Evolutionary conservation across 2,888 invertebrate species (phyloP), one percentile per base, ranked within the genome.

Genomic region (Macrosiphum euphorbiae): DNA sequence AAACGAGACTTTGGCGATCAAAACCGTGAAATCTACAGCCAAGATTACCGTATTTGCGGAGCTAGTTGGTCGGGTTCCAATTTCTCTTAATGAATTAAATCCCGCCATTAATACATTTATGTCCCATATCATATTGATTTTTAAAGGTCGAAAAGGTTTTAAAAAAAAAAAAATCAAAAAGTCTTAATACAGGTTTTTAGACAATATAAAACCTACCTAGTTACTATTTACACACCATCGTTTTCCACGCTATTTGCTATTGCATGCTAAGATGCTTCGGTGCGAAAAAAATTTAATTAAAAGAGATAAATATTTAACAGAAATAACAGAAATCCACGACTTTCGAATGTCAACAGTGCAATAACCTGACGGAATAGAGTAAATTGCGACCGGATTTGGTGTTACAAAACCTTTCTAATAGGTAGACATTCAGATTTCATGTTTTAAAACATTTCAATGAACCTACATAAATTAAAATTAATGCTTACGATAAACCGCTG

Each of bases 281-380:
- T 91, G 55, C 55, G 47, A 86, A 85, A 58, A 55, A 78, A 78
- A 78, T 35, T 7, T 78, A 35, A 78, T 78, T 78, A 78, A 78
- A 78, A 78, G 35, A 78, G 35, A 78, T 78, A 78, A 78, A 52
- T n/a, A 88, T 88, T 88, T 55, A 84, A 55, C 88, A 50, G 88
- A 92, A 88, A 92, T 55, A 44, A 78, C 88, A 41, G 44, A 90
- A 92, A 92, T 78, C 50, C 44, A 41, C 16, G 89, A 93, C 93
- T 93, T 93, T 93, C 93, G 89, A 93, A 93, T 93, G 88, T 90
- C 93, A 93, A 90, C 89, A 47, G 93, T 93, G 89, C 93, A 89
- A 90, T 90, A 89, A 93, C 93, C 93, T 90, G 93, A 93, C 61
- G 85, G 89, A 55, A 85, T 84, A 85, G 58, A 93, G 47, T 85